Evolutionary conservation across 2,888 invertebrate genomes (phyloP), one percentile per base, ranked within the genome.

Genomic region (Anagyrus pseudococci): DNA sequence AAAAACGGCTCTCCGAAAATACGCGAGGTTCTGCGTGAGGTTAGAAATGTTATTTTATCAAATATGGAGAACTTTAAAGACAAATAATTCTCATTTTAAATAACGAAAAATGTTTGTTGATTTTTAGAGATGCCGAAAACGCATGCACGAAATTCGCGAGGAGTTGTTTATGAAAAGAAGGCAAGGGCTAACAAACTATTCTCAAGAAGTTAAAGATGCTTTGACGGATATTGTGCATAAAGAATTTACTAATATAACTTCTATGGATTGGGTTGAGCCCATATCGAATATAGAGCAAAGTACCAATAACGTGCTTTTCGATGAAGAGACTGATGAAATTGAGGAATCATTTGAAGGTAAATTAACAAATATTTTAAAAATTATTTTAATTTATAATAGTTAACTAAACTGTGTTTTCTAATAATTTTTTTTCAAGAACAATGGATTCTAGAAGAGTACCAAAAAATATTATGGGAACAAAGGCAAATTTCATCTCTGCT

Each of bases 381-480:
- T n/a, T n/a, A n/a, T n/a, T 48, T 19, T 40, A 40, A 37, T 40
- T 10, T 1, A 23, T 23, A 57, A 57, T 37, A n/a, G 17, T 47
- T 20, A n/a, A 10, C 22, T 20, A 48, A 23, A 19, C 15, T 17
- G n/a, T 23, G 43, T 20, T 48, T 43, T 20, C 4, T 43, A 17
- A 58, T 41, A 40, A 25, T 19, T 48, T 48, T 48, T 22, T 55
- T 52, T 22, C 61, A 29, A 78, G 80, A 78, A 66, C 68, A 75
- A 68, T 78, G 77, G 77, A 77, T 81, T 49, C 56, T 80, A 15
- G 61, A 71, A 60, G 80, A 81, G 55, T 82, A 80, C 57, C 76
- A 80, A 55, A 77, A 67, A 63, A 63, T 78, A 64, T 63, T 73
- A 10, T 67, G 71, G 57, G 72, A 76, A 17, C 79, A 82, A 60